Evolutionary conservation across 2,113 vertebrate species (phyloP).

Genomic region (Atrichornis clamosus): DNA sequence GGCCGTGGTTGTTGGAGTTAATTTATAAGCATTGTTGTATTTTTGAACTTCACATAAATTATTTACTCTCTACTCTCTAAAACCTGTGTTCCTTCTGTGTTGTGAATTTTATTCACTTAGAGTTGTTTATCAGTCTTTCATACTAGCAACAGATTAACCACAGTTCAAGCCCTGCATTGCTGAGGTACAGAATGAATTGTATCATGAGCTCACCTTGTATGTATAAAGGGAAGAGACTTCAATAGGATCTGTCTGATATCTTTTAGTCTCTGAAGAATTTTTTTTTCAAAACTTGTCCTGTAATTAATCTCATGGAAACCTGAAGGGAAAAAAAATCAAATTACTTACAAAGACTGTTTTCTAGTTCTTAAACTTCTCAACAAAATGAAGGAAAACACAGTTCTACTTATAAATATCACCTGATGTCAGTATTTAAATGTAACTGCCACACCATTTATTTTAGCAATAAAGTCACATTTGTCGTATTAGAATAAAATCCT

Average conservation of each 20-base stretch:
- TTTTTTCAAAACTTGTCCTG: neutral
- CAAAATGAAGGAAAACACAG: neutral
- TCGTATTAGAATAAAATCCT: neutral
- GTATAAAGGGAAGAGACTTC: neutral
- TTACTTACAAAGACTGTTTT: neutral
- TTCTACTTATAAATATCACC: neutral
- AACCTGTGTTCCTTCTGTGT: neutral
- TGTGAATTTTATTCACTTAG: neutral
- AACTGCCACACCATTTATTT: neutral
- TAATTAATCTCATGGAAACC: neutral
- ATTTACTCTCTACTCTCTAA: constrained; percentile 4
- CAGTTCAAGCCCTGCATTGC: neutral
- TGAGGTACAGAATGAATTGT: neutral
- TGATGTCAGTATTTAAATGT: neutral
- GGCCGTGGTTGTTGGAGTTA: constrained; percentile 2
- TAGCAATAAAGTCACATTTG: constrained; percentile 5
- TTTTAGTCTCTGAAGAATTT: neutral
- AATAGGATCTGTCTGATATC: neutral
- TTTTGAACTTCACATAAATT: constrained; percentile 35
- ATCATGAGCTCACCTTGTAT: neutral
- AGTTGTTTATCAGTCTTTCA: neutral
- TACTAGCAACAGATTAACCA: neutral
- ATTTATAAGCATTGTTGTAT: constrained; percentile 28
- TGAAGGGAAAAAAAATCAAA: neutral
- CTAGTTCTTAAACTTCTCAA: neutral